phyloP scores from a whole-genome alignment of 2,888 invertebrate species.

The Pyrochroa serraticornis region DNA sequence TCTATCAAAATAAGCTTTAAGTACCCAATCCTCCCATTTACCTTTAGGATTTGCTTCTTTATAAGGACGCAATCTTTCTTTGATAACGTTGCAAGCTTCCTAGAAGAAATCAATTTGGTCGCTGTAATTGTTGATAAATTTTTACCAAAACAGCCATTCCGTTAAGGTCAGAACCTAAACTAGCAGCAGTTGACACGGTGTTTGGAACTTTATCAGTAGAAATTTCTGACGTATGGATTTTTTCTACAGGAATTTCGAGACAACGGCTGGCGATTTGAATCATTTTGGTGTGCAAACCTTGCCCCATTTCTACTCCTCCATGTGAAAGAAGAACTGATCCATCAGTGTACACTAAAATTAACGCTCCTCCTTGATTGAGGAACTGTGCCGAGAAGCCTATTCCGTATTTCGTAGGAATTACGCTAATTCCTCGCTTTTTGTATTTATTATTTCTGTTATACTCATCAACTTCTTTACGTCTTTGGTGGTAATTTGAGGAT shows the following conservation, averaged over 20 bases:
- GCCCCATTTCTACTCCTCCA: constrained; percentile 97
- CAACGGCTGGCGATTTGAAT: constrained; percentile 84
- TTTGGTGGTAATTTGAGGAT: constrained; percentile 68
- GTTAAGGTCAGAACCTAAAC: constrained; percentile 86
- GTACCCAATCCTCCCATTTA: constrained; percentile 85
- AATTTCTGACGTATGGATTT: constrained; percentile 83
- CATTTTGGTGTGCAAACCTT: constrained; percentile 96
- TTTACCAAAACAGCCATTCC: constrained; percentile 80
- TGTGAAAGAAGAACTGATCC: constrained; percentile 89
- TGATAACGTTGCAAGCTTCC: constrained; percentile 78
- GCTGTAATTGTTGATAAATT: not conserved
- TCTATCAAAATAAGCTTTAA: constrained; percentile 75
- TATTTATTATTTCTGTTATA: constrained; percentile 72
- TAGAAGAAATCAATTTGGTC: not conserved
- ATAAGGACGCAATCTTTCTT: constrained; percentile 75
- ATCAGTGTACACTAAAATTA: constrained; percentile 85
- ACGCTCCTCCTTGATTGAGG: constrained; percentile 85
- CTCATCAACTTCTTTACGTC: constrained; percentile 64
- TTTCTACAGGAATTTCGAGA: constrained; percentile 71
- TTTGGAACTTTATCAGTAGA: constrained; percentile 92
- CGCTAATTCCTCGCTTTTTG: constrained; percentile 83
- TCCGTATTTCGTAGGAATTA: constrained; percentile 85
- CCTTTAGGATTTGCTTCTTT: constrained; percentile 77
- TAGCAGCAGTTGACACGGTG: constrained; percentile 88
- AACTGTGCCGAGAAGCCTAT: constrained; percentile 79